phyloP scores from a whole-genome alignment of 2,888 invertebrate species.

The Melipona bicolor region DNA sequence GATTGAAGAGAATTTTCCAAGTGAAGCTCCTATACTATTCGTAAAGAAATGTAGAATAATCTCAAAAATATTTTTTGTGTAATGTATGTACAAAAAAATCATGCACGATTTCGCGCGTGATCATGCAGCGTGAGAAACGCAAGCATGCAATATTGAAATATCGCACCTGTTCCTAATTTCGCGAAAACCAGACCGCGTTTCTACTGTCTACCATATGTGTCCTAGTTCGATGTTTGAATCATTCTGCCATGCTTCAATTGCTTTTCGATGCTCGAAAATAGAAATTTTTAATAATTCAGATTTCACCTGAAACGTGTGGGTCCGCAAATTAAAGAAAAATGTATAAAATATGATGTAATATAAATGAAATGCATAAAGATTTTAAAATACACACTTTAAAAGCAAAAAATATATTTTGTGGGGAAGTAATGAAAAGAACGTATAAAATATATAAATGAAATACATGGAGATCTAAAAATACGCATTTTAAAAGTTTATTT shows the following conservation, averaged over 20 bases:
- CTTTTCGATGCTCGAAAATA: neutral
- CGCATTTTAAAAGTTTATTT: too few relatives aligned
- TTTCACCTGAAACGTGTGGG: neutral
- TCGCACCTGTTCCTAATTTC: slow-evolving; percentile 26
- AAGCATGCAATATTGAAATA: slow-evolving; percentile 16
- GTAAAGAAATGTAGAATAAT: neutral
- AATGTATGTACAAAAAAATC: neutral
- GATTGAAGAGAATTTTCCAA: neutral
- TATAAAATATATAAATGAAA: too few relatives aligned
- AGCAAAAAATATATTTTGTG: neutral
- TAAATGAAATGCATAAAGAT: neutral
- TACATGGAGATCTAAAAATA: too few relatives aligned
- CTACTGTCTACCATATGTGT: slow-evolving; percentile 13
- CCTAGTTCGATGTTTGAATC: neutral
- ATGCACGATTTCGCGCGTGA: neutral
- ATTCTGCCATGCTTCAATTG: neutral
- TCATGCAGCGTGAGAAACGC: neutral
- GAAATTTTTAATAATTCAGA: neutral
- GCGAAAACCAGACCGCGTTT: slow-evolving; percentile 7
- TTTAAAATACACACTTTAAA: neutral
- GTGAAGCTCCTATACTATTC: neutral
- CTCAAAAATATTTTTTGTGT: neutral
- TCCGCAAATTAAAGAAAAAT: too few relatives aligned
- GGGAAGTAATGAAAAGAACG: too few relatives aligned
- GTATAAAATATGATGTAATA: neutral